Evolutionary conservation across 2,113 vertebrate genomes (phyloP).

Genomic region (Amphiprion ocellaris): DNA sequence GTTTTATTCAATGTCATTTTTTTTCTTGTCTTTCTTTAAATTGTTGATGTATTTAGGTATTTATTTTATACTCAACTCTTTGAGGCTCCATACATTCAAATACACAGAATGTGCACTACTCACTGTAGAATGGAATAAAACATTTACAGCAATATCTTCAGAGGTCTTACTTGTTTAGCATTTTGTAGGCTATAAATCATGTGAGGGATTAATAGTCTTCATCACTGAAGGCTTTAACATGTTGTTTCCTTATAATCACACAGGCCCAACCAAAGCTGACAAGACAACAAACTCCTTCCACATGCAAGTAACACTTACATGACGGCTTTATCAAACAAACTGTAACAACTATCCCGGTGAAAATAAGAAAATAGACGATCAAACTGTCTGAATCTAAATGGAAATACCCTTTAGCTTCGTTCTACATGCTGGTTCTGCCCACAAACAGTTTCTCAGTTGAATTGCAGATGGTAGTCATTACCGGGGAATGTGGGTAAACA

Average conservation of each 20-base stretch:
- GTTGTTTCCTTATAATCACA: too few relatives aligned
- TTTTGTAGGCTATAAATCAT: neutral
- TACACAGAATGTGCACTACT: too few relatives aligned
- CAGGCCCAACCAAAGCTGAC: too few relatives aligned
- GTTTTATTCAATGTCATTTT: too few relatives aligned
- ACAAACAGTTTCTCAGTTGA: slow-evolving; percentile 36
- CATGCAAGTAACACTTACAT: neutral
- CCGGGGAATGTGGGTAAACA: slow-evolving; percentile 66
- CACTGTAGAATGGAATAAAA: neutral
- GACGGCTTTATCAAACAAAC: neutral
- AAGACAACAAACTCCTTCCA: neutral
- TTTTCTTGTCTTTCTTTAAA: too few relatives aligned
- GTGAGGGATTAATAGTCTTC: too few relatives aligned
- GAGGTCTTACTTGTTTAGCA: too few relatives aligned
- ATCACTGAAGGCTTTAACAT: too few relatives aligned
- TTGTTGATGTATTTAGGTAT: too few relatives aligned
- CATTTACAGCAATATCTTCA: neutral
- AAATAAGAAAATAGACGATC: neutral
- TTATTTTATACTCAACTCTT: too few relatives aligned
- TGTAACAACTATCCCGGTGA: neutral
- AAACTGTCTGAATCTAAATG: neutral
- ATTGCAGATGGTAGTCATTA: slow-evolving; percentile 50
- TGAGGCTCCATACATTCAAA: too few relatives aligned
- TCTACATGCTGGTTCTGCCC: neutral
- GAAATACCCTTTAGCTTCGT: slow-evolving; percentile 4